These are phyloP conservation scores for Leiothrix lutea DNA, from an alignment of 2,113 vertebrate genomes.

Conservation along the genomic window DNA sequence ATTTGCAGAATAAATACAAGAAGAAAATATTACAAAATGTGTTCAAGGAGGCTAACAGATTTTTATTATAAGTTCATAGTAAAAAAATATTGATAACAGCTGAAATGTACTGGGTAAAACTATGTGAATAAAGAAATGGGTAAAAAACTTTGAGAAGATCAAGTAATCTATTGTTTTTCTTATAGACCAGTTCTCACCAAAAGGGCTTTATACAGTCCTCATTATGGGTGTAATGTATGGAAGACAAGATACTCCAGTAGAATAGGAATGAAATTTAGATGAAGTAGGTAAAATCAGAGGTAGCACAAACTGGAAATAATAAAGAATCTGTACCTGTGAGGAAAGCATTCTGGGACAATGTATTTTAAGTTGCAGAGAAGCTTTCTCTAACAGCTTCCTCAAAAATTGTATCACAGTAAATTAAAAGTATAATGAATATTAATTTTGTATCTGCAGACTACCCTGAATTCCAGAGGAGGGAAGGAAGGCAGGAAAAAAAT, in stretches of 20 bases:
- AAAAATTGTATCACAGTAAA: background rate
- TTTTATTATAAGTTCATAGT: slow-evolving; percentile 16
- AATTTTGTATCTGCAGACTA: background rate
- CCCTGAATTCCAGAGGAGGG: background rate
- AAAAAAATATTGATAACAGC: slow-evolving; percentile 45
- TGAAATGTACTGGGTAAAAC: slow-evolving; percentile 19
- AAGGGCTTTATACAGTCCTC: background rate
- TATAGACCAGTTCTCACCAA: background rate
- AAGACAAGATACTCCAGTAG: background rate
- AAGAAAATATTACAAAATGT: slow-evolving; percentile 36
- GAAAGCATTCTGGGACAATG: background rate
- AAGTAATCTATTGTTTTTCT: slow-evolving; percentile 1
- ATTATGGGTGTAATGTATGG: background rate
- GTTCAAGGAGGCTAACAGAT: background rate
- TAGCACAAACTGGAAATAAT: background rate
- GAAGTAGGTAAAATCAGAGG: background rate
- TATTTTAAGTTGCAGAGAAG: background rate
- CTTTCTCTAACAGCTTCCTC: background rate
- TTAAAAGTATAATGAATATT: background rate
- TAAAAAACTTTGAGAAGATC: slow-evolving; percentile 15
- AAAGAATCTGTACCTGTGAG: background rate
- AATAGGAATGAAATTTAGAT: background rate
- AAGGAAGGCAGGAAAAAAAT: background rate
- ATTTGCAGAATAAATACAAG: slow-evolving; percentile 32
- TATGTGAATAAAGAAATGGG: slow-evolving; percentile 13